phyloP scores from a whole-genome alignment of 2,888 invertebrate species.

The Zootermopsis nevadensis region DNA sequence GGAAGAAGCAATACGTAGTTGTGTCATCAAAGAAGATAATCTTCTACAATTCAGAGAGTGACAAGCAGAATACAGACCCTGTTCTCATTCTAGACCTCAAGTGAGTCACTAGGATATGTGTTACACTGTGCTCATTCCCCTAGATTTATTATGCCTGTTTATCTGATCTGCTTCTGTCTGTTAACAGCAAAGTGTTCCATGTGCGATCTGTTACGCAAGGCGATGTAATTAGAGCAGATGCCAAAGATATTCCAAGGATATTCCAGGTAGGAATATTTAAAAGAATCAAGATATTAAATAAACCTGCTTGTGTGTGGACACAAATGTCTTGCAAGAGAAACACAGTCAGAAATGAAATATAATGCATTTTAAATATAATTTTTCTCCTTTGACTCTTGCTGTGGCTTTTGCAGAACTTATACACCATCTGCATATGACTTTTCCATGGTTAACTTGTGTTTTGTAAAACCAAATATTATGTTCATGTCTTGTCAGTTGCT shows the following conservation, averaged over 20 bases:
- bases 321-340: no score
- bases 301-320: no score
- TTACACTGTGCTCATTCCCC: not conserved
- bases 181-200: constrained; percentile 96
- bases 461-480: no score
- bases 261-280: constrained; percentile 73
- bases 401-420: no score
- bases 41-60: constrained; percentile 94
- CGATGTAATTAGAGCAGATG: constrained; percentile 98
- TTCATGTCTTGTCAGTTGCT: no score
- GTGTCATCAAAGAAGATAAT: constrained; percentile 97
- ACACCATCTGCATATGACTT: no score
- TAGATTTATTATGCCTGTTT: not conserved
- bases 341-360: no score
- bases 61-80: constrained; percentile 94
- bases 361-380: no score
- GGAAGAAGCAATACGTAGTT: constrained; percentile 97
- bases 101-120: constrained; percentile 66
- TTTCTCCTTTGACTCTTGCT: no score
- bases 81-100: constrained; percentile 95
- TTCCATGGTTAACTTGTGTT: no score
- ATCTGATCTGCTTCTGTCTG: constrained; percentile 48
- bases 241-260: constrained; percentile 98
- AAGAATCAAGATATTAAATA: no score
- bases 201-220: constrained; percentile 98